Base-by-base conservation (phyloP, 2,888 invertebrate genomes). In the Odontocolon sp. region DNA sequence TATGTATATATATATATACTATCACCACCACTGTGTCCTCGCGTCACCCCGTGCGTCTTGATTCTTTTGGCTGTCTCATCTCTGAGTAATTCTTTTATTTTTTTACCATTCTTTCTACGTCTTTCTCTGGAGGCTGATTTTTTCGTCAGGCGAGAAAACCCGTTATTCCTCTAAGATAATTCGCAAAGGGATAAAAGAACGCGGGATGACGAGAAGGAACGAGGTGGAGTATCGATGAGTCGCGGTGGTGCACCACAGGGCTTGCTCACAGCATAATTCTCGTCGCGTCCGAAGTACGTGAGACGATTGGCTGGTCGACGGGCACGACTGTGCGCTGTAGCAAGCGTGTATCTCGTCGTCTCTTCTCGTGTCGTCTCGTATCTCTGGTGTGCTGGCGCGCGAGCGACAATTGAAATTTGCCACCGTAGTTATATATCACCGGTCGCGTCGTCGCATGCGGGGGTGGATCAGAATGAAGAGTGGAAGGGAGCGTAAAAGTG, bases 381-480 rank as follows among this genome's bases (percentile, higher is more conserved):
- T 16, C 5, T 45, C 56, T n/a, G 33, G 26, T 26, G 47, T 26
- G 36, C 38, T 4, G 5, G 59, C 59, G 59, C n/a, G 36, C 50
- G 36, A 36, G 23, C 50, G 61, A 36, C 38, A 50, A 70, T 59
- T 59, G 42, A 57, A 52, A 61, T 61, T 61, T 59, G 26, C 69
- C 33, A 45, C 69, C 52, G 69, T 47, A 28, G 61, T 36, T 74
- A 57, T 40, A 69, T 64, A 74, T 28, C 40, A 64, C 56, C 42
- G 68, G 18, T 23, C 18, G 54, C 28, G 63, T 77, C 42, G 40
- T 40, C 40, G 23, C 45, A 45, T 40, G 33, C 40, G n/a, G 50
- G 42, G 16, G 40, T 38, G 21, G 47, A 40, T 3, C n/a, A n/a
- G 54, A 11, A 33, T 18, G 21, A 45, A 26, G 11, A 8, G 57